Conservation (phyloP, 2,888 invertebrate genomes). For the Cepaea hortensis region DNA sequence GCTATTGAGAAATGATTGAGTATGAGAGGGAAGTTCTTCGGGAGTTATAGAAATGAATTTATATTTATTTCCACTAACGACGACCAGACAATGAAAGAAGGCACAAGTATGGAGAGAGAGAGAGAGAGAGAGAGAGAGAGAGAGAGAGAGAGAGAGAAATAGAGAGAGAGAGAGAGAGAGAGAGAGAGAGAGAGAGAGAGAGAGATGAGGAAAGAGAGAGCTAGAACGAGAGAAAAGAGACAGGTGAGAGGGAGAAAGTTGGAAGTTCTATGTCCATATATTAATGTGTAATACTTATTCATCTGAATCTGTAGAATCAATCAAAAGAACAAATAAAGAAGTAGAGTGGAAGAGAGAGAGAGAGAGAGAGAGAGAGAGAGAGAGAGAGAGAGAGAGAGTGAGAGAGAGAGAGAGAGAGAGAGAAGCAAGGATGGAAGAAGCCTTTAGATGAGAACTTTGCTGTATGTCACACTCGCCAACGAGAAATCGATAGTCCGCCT, state of each 20-base stretch:
- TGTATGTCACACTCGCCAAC: not conserved
- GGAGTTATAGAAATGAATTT: too few relatives aligned
- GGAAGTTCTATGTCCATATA: too few relatives aligned
- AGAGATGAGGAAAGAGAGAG: slow-evolving; percentile 3
- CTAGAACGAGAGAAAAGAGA: not conserved
- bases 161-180: slow-evolving; percentile 1
- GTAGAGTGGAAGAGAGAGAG: not conserved
- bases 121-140: slow-evolving; percentile 8
- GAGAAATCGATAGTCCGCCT: not conserved
- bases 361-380: slow-evolving; percentile 5
- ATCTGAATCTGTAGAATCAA: too few relatives aligned
- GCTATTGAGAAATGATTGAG: slow-evolving; percentile 21
- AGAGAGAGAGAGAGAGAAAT: too few relatives aligned
- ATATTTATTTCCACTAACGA: too few relatives aligned
- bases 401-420: not conserved
- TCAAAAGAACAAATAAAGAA: too few relatives aligned
- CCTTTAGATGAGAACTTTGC: not conserved
- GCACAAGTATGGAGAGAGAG: slow-evolving; percentile 8
- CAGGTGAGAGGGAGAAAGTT: too few relatives aligned
- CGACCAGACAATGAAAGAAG: too few relatives aligned
- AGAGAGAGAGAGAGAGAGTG: slow-evolving; percentile 18
- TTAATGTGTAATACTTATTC: too few relatives aligned
- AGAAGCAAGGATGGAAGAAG: not conserved
- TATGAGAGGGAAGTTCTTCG: slow-evolving; percentile 11
- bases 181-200: slow-evolving; percentile 15